Base-by-base conservation (phyloP, 1,140 invertebrate species). In the Pseudomyrmex gracilis region DNA sequence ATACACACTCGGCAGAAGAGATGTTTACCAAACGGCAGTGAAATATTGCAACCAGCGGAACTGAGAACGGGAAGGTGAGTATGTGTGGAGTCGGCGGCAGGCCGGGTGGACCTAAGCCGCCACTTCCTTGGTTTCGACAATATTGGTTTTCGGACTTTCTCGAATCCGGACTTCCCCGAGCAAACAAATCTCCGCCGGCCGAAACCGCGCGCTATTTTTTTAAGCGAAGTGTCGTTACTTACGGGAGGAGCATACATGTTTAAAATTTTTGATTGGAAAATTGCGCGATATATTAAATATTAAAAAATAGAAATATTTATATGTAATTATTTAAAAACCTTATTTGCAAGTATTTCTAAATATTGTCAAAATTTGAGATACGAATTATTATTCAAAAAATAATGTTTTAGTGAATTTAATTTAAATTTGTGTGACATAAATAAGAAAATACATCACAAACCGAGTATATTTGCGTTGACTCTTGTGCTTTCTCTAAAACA, bases 121-220 rank as follows among this genome's bases (percentile, higher is more conserved):
- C 24, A 67, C 80, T 83, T 67, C 22, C 84, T 73, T 53, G 61
- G 84, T 85, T 85, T 85, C 80, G 80, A 82, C 80, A 85, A 85
- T 85, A 85, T 85, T 85, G 84, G 70, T 85, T 85, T 82, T 85
- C 80, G 64, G 84, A 83, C 84, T 85, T 83, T 68, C 84, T 85
- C 57, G 61, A 85, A 73, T 73, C 78, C 83, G 51, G 20, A 64
- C 83, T 85, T 68, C 43, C 51, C 67, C 66, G 67, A 83, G 70
- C 83, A 85, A 85, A 82, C 83, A 85, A 85, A 85, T 85, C 83
- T 68, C 22, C 12, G 45, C 24, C 15, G 66, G 15, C n/a, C 55
- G 47, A 60, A 22, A 45, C 43, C 55, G 20, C 24, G 49, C 7
- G 34, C 45, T 80, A 82, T 84, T 84, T 84, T 84, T 84, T 84